Conservation (phyloP, 2,888 invertebrate genomes). For the Ferrisia virgata region DNA sequence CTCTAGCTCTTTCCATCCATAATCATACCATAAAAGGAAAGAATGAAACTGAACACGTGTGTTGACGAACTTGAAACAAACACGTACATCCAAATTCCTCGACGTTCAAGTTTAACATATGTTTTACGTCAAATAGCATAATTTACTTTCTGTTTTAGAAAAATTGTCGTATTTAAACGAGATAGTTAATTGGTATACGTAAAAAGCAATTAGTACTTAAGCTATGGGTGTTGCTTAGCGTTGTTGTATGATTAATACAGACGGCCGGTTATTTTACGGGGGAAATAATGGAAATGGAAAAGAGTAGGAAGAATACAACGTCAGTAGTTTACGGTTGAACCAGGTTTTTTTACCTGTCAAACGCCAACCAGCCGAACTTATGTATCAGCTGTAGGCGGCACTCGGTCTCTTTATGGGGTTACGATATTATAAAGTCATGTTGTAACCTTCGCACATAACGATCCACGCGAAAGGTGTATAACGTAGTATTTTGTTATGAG, state of each 20-base stretch:
- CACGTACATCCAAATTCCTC: neutral
- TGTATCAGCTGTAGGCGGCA: constrained; percentile 35
- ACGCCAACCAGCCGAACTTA: constrained; percentile 25
- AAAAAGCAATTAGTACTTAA: neutral
- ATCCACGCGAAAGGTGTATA: constrained; percentile 29
- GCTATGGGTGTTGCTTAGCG: neutral
- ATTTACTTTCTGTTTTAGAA: constrained; percentile 24
- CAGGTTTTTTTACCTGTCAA: constrained; percentile 30
- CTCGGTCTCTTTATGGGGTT: constrained; percentile 32
- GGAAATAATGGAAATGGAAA: neutral
- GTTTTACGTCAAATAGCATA: neutral
- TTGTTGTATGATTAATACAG: neutral
- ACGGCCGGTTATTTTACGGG: neutral
- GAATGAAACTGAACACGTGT: no score
- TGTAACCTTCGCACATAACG: constrained; percentile 34
- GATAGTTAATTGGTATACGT: neutral
- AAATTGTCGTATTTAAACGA: constrained; percentile 25
- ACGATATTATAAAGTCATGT: constrained; percentile 15
- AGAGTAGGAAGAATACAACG: constrained; percentile 6
- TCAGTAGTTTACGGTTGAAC: constrained; percentile 14
- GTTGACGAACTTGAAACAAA: neutral
- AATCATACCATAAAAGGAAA: no score
- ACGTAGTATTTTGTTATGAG: neutral
- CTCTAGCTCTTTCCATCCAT: no score
- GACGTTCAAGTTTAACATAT: neutral